A percentile compares a stretch with the other conserved stretches of the same genome.
Conservation (phyloP, 2,797 vertebrate species). For the Karalla daura region DNA sequence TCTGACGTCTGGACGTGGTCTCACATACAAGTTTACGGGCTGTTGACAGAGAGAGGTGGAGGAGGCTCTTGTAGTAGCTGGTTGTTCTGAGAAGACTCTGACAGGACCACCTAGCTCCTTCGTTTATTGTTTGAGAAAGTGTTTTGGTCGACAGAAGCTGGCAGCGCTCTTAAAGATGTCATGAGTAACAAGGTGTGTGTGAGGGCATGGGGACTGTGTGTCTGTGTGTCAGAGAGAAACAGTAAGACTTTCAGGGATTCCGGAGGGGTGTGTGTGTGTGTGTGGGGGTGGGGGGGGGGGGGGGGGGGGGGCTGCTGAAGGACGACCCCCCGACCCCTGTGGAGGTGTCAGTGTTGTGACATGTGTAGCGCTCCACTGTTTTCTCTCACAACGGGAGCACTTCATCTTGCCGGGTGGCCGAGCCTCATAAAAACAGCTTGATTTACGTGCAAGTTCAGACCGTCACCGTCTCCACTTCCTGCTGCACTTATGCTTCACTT, state of each 20-base stretch:
- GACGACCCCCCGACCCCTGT: constrained; percentile 76
- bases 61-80: constrained; percentile 78
- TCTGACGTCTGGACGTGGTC: constrained; percentile 46
- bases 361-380: constrained; percentile 91
- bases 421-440: constrained; percentile 88
- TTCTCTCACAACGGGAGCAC: constrained; percentile 93
- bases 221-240: constrained; percentile 22
- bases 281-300: constrained; percentile 37
- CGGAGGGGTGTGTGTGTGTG: constrained; percentile 3
- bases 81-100: constrained; percentile 85
- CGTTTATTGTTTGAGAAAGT: constrained; percentile 90
- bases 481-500: constrained; percentile 87
- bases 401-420: constrained; percentile 91
- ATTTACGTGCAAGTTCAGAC: constrained; percentile 89
- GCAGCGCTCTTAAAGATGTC: constrained; percentile 59
- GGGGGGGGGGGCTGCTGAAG: constrained; percentile 54
- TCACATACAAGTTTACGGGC: constrained; percentile 3
- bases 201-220: constrained; percentile 2
- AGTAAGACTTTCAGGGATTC: constrained; percentile 45
- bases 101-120: constrained; percentile 88
- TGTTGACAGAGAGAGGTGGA: constrained; percentile 28
- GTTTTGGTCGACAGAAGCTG: constrained; percentile 81
- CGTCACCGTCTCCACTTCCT: constrained; percentile 85
- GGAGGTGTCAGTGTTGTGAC: constrained; percentile 90
- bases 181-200: constrained; percentile 27